Evolutionary conservation across 1,140 invertebrate genomes (phyloP), one percentile per base, ranked within the genome.

Genomic region (Heliconius melpomene): DNA sequence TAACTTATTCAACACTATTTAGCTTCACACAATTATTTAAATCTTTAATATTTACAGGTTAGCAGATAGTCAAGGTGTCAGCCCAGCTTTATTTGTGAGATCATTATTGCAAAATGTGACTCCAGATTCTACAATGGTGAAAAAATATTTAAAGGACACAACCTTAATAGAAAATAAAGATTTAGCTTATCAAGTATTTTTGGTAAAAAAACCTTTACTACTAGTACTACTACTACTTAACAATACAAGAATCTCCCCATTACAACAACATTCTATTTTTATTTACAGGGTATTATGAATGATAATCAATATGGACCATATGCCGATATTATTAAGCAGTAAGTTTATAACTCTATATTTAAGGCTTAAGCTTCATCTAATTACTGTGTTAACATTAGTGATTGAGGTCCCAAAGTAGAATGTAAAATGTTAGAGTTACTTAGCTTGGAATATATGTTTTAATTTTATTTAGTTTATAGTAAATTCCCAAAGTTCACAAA

Each of bases 301-400:
- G 97, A 98, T 92, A 96, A 97, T 87, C 95, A 96, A 79, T 98
- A 98, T 94, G 97, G 97, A 78, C 96, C 96, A 77, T 95, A 97
- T 88, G 95, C 96, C 82, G 97, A 98, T 93, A 95, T 96, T 46
- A 96, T 97, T 66, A 97, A 96, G 95, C 95, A 93, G 94, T 95
- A 88, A 92, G 92, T 89, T 78, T n/a, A 72, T 79, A 46, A 46
- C 40, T 46, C 16, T 46, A 46, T 46, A 46, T 46, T 46, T 16
- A 46, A 46, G 3, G 40, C 40, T 46, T 46, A 46, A 46, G 16
- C 40, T 46, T 46, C 16, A 46, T 46, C 40, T 11, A 40, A 40
- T 46, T 46, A 46, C 40, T 16, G 11, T 46, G 40, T 46, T 5
- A 11, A 46, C 11, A 46, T 46, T 46, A 46, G 11, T 46, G 11